Conservation (phyloP, 1,140 invertebrate species). For the Bombus pyrosoma region DNA sequence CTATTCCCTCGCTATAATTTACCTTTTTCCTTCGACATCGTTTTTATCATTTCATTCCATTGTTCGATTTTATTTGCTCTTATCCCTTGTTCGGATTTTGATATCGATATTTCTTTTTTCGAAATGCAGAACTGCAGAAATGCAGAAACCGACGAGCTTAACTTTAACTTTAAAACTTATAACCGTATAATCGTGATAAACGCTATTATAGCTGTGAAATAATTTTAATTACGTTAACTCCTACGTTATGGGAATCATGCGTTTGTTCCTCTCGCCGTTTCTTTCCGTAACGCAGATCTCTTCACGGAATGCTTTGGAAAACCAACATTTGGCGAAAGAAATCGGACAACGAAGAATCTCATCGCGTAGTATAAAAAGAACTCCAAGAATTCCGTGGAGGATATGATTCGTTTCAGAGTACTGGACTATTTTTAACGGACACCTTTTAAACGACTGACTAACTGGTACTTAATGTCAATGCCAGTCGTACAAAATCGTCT, state of each 20-base stretch:
- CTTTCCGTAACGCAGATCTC: not conserved
- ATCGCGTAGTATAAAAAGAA: not conserved
- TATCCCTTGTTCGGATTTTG: too few relatives aligned
- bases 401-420: constrained; percentile 38
- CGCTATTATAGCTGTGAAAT: too few relatives aligned
- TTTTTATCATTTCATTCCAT: not conserved
- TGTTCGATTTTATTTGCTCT: too few relatives aligned
- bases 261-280: too few relatives aligned
- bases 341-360: not conserved
- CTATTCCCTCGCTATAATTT: not conserved
- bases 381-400: not conserved
- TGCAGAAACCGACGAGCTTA: too few relatives aligned
- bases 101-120: too few relatives aligned
- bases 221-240: too few relatives aligned
- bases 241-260: too few relatives aligned
- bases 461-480: constrained; percentile 28
- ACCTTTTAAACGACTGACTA: constrained; percentile 18
- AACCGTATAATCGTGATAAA: too few relatives aligned
- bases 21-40: not conserved
- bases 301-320: not conserved
- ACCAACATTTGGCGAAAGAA: not conserved
- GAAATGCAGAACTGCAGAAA: too few relatives aligned
- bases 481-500: not conserved
- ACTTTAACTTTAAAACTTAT: too few relatives aligned
- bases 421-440: constrained; percentile 39